phyloP scores from a whole-genome alignment of 1,140 invertebrate species.

The Apocrypta bakeri region DNA sequence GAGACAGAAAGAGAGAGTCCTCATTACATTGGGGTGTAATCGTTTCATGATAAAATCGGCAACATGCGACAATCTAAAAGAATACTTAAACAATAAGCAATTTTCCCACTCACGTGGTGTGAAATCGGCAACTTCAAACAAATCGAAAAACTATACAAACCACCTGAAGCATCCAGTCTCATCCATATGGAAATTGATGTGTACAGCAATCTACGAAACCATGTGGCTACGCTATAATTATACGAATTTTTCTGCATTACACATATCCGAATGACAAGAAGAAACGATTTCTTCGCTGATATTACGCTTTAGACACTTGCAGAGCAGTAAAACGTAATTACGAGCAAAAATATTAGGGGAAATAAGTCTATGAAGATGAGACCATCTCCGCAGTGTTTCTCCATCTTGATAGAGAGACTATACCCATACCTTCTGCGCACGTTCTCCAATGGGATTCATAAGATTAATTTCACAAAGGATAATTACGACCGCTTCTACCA shows the following conservation, averaged over 20 bases:
- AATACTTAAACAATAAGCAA: too few species aligned
- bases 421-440: background rate
- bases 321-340: background rate
- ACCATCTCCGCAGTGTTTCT: background rate
- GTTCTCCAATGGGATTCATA: slow-evolving; percentile 29
- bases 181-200: background rate
- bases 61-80: too few species aligned
- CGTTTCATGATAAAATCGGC: too few species aligned
- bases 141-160: too few species aligned
- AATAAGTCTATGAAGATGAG: slow-evolving; percentile 2
- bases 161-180: too few species aligned
- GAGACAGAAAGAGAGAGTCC: too few species aligned
- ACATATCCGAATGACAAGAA: background rate
- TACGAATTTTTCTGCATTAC: background rate
- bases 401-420: background rate
- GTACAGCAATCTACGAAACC: background rate
- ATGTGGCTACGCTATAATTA: background rate
- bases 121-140: too few species aligned
- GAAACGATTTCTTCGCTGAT: background rate
- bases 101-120: too few species aligned
- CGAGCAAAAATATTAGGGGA: slow-evolving; percentile 10
- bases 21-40: too few species aligned
- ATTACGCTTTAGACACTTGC: slow-evolving; percentile 11
- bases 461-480: slow-evolving; percentile 48
- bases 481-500: slow-evolving; percentile 26